Evolutionary conservation across 2,113 vertebrate species (phyloP), one percentile per base, ranked within the genome.

Genomic region (Corythaeola cristata): DNA sequence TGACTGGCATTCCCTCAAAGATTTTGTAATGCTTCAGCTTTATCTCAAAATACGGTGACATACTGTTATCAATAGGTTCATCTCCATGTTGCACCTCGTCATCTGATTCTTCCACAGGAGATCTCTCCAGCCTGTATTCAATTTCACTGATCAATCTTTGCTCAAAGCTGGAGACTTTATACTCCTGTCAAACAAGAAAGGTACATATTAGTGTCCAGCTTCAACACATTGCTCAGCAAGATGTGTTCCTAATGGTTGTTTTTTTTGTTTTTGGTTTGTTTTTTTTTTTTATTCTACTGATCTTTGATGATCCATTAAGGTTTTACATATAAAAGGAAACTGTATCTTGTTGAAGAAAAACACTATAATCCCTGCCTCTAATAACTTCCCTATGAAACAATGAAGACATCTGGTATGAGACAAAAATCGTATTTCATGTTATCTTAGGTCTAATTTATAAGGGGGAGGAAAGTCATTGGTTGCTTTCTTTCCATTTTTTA

Each of bases 151-250:
- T 99, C 92, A 99, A 96, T 21, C 99, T 99, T 98, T 99, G 99
- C 95, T 99, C 99, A 66, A 99, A 99, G 97, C 99, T 99, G 93
- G 99, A 99, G 53, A 99, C 99, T 94, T 99, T 99, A 97, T 99
- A 99, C 74, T 99, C 99, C 99, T 99, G 76, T 24, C 49, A 86
- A 74, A 85, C 4, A 92, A 67, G 49, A 88, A 93, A 95, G 62
- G 50, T 19, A 49, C 37, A 47, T 9, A 52, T 97, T 79, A 98
- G 55, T 19, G 12, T 28, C 30, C 64, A 64, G 15, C 16, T 80
- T 95, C 88, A 94, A 78, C 41, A 47, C 23, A 19, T 26, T 69
- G 58, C 26, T 66, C 59, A 76, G 49, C n/a, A 85, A 92, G 59
- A 74, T 59, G 17, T 19, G 23, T 60, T 91, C n/a, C 79, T 73